Conservation (phyloP, 2,888 invertebrate species). For the Caenorhabditis macrosperma region DNA sequence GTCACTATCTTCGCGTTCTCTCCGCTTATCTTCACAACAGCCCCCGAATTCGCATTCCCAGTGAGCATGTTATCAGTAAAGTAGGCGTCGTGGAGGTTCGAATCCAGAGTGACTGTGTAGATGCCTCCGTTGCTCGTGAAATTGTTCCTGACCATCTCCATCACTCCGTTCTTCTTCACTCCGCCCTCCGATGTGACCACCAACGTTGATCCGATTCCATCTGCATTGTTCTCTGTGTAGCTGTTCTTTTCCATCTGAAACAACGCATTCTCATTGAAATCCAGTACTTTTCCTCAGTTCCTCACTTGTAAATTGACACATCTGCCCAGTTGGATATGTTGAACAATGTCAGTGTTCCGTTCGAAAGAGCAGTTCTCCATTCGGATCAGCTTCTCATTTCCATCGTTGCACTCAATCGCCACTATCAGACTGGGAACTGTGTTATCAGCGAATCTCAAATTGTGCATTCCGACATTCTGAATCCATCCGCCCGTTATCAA, state of each 20-base stretch:
- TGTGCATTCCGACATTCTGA: conserved; percentile 52
- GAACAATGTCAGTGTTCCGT: conserved; percentile 57
- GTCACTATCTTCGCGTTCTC: conserved; percentile 46
- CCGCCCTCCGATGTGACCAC: conserved; percentile 41
- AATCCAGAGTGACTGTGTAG: conserved; percentile 49
- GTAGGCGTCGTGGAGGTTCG: conserved; percentile 36
- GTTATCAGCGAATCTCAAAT: conserved; percentile 46
- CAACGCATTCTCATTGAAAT: background rate
- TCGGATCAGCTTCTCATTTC: conserved; percentile 52
- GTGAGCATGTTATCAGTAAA: conserved; percentile 50
- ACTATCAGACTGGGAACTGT: conserved; percentile 56
- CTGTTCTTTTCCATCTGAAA: conserved; percentile 51
- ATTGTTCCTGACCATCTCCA: conserved; percentile 45
- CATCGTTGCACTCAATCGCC: conserved; percentile 61
- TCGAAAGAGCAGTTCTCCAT: conserved; percentile 56
- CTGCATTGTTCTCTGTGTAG: conserved; percentile 37
- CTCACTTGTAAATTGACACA: conserved; percentile 54
- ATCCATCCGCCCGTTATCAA: conserved; percentile 62
- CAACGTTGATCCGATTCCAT: conserved; percentile 47
- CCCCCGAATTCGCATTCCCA: conserved; percentile 58
- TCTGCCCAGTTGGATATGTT: conserved; percentile 57
- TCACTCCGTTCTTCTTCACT: conserved; percentile 26
- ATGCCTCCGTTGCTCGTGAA: conserved; percentile 53
- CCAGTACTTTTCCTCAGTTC: background rate
- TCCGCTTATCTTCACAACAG: conserved; percentile 59